Base-by-base conservation (phyloP, 2,113 vertebrate genomes). In the Morone saxatilis region DNA sequence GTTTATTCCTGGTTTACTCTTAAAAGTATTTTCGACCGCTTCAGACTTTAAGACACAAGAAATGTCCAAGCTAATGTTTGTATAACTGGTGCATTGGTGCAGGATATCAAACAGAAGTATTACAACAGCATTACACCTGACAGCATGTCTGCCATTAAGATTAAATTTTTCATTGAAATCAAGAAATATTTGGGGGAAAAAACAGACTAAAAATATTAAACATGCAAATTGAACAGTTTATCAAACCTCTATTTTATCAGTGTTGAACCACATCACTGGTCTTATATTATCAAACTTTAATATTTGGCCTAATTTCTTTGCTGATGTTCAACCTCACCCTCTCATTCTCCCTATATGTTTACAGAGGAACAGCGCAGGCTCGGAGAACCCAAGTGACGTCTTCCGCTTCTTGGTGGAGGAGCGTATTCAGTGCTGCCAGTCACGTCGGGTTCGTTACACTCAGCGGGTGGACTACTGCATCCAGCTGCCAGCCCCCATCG, bases 371-470 rank as follows among this genome's bases (percentile, higher is more conserved):
- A 97, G 96, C 0, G 95, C 95, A 10, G 97, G 97, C 54, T 96
- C 96, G 0, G 98, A 99, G 93, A 98, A 99, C 79, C 97, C 98
- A 22, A 99, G 97, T 0, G 98, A 99, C 0, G 97, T 96, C 57
- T 99, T 99, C 87, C 96, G 98, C 25, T 99, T 98, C 95, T 92
- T 99, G 91, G 97, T 99, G 89, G 98, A 99, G 92, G 98, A 99
- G 80, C 96, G 98, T 13, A 92, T 96, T 2, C 98, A 99, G 89
- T 99, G 98, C 92, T 99, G 98, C 91, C 98, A 99, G 95, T 95
- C 96, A 47, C 93, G 97, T 14, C 98, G 97, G 83, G 98, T 99
- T 68, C 97, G 98, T 76, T 99, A 99, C 93, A 94, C 94, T 0
- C 96, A 99, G 88, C 95, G 98, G 84, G 97, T 98, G 12, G 98